phyloP scores from a whole-genome alignment of 2,888 invertebrate genomes.

The Diaprepes abbreviatus region DNA sequence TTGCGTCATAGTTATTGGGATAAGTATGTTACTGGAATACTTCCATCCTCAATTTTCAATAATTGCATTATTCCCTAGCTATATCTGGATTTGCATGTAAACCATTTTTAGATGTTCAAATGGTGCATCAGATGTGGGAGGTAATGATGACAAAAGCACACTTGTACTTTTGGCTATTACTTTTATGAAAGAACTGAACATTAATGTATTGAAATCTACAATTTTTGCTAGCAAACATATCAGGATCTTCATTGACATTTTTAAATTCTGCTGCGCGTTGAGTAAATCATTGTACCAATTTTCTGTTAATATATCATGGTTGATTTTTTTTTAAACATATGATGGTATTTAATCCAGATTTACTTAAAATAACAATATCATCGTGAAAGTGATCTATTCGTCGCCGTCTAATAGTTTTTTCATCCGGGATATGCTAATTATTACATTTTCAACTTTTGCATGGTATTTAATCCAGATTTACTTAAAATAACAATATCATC shows the following conservation, averaged over 20 bases:
- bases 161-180: constrained; percentile 37
- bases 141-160: constrained; percentile 31
- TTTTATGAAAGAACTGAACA: constrained; percentile 37
- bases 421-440: too few relatives aligned
- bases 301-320: too few relatives aligned
- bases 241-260: background rate
- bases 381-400: too few relatives aligned
- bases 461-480: too few relatives aligned
- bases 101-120: constrained; percentile 42
- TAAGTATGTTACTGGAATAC: constrained; percentile 4
- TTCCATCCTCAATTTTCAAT: constrained; percentile 18
- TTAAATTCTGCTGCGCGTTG: background rate
- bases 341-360: too few relatives aligned
- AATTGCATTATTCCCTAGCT: constrained; percentile 33
- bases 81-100: constrained; percentile 41
- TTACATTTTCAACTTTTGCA: too few relatives aligned
- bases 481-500: too few relatives aligned
- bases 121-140: constrained; percentile 39
- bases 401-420: too few relatives aligned
- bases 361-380: too few relatives aligned
- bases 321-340: too few relatives aligned
- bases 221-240: background rate
- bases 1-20: constrained; percentile 20
- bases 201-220: constrained; percentile 1
- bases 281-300: background rate